Evolutionary conservation across 2,888 invertebrate species (phyloP).

Genomic region (Pristionchus mayeri): DNA sequence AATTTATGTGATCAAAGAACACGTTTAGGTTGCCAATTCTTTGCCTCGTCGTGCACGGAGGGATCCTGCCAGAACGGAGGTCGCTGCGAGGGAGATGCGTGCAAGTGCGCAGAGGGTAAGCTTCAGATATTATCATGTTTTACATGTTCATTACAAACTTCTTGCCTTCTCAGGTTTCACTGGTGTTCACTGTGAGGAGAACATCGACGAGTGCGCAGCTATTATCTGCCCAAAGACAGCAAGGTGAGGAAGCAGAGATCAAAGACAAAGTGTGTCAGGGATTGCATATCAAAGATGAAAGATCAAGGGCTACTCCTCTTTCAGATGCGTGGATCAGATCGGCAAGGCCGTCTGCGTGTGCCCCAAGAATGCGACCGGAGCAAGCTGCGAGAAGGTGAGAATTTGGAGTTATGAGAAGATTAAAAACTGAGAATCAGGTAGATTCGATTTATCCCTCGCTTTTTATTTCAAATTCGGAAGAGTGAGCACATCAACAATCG

Average conservation of each 20-base stretch:
- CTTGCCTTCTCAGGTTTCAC: conserved; percentile 66
- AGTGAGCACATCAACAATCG: too few species aligned
- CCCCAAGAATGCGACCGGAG: conserved; percentile 95
- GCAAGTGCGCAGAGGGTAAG: conserved; percentile 87
- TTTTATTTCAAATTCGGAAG: too few species aligned
- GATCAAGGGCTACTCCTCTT: neutral
- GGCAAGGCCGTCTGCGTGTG: conserved; percentile 95
- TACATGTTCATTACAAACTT: too few species aligned
- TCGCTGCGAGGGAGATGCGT: conserved; percentile 80
- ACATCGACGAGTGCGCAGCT: conserved; percentile 75
- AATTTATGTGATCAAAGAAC: neutral
- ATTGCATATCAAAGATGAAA: too few species aligned
- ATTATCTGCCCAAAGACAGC: conserved; percentile 72
- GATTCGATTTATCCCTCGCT: too few species aligned
- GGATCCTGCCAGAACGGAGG: conserved; percentile 72
- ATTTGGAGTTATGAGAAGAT: too few species aligned
- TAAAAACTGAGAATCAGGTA: too few species aligned
- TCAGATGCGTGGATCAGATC: conserved; percentile 72
- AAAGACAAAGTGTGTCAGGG: neutral
- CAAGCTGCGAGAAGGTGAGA: conserved; percentile 88
- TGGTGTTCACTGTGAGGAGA: conserved; percentile 71
- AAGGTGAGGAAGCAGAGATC: neutral
- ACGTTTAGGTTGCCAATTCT: conserved; percentile 60
- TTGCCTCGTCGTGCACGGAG: conserved; percentile 64
- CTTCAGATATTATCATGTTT: too few species aligned